Evolutionary conservation across 2,888 invertebrate species (phyloP).

Genomic region (Parnassius orleans): DNA sequence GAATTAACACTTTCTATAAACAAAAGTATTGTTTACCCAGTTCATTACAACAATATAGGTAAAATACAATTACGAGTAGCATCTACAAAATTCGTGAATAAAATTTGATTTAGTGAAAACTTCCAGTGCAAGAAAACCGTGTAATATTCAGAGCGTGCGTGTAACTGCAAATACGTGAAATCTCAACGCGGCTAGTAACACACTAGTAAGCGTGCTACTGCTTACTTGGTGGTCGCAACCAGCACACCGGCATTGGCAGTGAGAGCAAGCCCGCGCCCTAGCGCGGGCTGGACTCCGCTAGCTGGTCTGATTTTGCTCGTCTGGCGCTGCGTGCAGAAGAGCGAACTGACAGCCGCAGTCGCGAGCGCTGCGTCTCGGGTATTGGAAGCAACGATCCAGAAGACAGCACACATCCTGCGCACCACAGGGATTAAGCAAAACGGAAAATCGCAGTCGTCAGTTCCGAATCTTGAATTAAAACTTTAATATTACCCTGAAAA

Average conservation of each 20-base stretch:
- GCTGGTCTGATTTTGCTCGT: constrained; percentile 80
- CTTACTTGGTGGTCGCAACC: constrained; percentile 79
- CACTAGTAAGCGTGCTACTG: constrained; percentile 56
- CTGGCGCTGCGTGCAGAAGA: constrained; percentile 91
- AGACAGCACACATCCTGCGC: constrained; percentile 91
- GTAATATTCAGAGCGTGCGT: constrained; percentile 32
- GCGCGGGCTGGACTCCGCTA: constrained; percentile 78
- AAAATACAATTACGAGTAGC: constrained; percentile 6
- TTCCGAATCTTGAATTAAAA: neutral
- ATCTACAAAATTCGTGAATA: constrained; percentile 11
- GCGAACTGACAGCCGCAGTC: constrained; percentile 96
- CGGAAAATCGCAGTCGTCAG: neutral
- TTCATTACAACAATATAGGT: too few relatives aligned
- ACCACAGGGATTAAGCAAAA: constrained; percentile 57
- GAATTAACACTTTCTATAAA: too few relatives aligned
- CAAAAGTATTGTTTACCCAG: too few relatives aligned
- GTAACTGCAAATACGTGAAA: constrained; percentile 37
- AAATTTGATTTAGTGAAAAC: constrained; percentile 31
- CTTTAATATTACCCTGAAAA: constrained; percentile 2
- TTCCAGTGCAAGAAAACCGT: constrained; percentile 35
- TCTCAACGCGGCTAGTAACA: constrained; percentile 33
- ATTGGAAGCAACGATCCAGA: constrained; percentile 94
- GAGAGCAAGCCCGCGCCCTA: constrained; percentile 70
- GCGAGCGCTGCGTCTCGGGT: constrained; percentile 88
- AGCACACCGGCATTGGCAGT: constrained; percentile 74